Evolutionary conservation across 2,888 invertebrate species (phyloP), one percentile per base, ranked within the genome.

Genomic region (Dendrolimus pini): DNA sequence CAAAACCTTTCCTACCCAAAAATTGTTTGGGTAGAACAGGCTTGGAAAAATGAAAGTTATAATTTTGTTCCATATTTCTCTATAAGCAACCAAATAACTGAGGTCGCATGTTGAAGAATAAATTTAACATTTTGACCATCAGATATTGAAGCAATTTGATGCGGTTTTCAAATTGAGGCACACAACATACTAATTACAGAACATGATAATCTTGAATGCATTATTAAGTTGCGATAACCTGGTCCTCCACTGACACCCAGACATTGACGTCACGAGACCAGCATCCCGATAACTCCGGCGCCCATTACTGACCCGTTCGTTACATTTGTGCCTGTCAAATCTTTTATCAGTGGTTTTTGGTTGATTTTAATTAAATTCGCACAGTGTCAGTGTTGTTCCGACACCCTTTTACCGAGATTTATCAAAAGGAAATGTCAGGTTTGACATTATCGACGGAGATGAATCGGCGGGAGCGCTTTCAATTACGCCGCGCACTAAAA

Each of bases 361-460:
- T 10, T 60, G 64, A 65, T 74, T 77, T 82, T 81, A 82, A 85
- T 85, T 81, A 78, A 83, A 82, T 80, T 69, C 71, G 74, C 69
- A 30, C 65, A 75, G 71, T 72, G 71, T 60, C 70, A 71, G 66
- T 71, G 70, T 71, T 72, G 71, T 74, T 76, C 75, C 76, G 73
- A 77, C 82, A 80, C 80, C 83, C 80, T 80, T 78, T 75, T 72
- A 75, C 66, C 68, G 65, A 72, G 80, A 75, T 77, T 83, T 87
- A 88, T 88, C 88, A 77, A 75, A 30, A 78, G 81, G 77, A 79
- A 76, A 79, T 74, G 83, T 82, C 83, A 80, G 74, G 76, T 79
- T 70, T 82, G 87, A 85, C 87, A 73, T 71, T 86, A 87, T 87
- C 85, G 70, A 70, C 66, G 75, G 70, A 77, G 30, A 30, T 6